Conservation (phyloP, 2,113 vertebrate genomes). For the Dipodomys stephensi region DNA sequence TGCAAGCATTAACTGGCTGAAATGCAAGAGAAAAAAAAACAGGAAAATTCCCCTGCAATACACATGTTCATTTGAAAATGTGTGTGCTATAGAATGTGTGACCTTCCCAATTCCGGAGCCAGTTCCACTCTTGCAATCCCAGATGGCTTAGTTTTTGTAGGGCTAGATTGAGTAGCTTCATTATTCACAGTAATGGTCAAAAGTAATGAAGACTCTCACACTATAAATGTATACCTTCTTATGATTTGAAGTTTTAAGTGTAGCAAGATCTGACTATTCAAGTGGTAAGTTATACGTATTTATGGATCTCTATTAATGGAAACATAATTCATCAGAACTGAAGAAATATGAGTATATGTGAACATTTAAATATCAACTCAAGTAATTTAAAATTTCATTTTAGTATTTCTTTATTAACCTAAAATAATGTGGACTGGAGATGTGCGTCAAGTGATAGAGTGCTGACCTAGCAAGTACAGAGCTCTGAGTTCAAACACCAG, state of each 20-base stretch:
- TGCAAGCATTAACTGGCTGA: background rate
- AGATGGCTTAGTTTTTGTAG: background rate
- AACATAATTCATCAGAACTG: background rate
- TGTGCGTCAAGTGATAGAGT: too few species aligned
- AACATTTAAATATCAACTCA: background rate
- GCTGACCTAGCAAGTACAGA: too few species aligned
- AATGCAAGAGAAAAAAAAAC: background rate
- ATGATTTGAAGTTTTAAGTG: background rate
- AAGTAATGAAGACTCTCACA: background rate
- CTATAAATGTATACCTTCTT: background rate
- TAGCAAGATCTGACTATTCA: background rate
- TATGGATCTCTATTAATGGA: background rate
- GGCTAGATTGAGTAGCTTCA: background rate
- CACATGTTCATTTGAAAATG: background rate
- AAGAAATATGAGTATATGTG: slow-evolving; percentile 11
- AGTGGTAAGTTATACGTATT: background rate
- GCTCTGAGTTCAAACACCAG: too few species aligned
- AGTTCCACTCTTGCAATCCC: background rate
- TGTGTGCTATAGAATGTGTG: background rate
- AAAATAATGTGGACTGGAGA: background rate
- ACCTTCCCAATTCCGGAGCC: background rate
- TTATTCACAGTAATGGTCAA: background rate
- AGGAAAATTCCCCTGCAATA: background rate
- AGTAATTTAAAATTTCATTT: slow-evolving; percentile 20
- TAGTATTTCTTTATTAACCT: background rate